Base-by-base conservation (phyloP, 1,140 invertebrate species). In the Panulirus ornatus region DNA sequence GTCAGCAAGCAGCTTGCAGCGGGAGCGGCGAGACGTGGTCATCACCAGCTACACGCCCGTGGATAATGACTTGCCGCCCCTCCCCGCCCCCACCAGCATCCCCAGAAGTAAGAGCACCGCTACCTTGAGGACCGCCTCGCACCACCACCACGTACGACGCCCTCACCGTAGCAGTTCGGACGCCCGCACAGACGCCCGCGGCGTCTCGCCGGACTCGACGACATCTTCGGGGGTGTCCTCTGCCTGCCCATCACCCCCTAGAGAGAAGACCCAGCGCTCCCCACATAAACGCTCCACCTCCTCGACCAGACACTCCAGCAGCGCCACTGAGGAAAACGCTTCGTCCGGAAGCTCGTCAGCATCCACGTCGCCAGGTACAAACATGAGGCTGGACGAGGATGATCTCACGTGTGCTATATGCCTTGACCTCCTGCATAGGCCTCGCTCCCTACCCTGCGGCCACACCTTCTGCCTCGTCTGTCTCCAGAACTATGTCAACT, bases 321-420 rank as follows among this genome's bases (percentile, higher is more conserved):
- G 58, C n/a, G n/a, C 83, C 42, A 47, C 44, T 0, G 36, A n/a
- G 16, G 40, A 40, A 6, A 22, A 19, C 63, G 3, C 66, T 0
- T 36, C 83, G 1, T 51, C 66, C 0, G 27, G 9, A 5, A 16
- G 42, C 42, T 51, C 83, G 63, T 71, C 83, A 9, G 8, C 83
- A 9, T 54, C 83, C 3, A 16, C 38, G 1, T 73, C 70, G 38
- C 66, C 42, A 19, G 38, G 30, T 2, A n/a, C 42, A 0, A 16
- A 40, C 38, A 36, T 51, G 42, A 8, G 36, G 63, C 14, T 75
- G 27, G 73, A 84, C 30, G 95, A 96, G 92, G 95, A 96, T 66
- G 93, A 97, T 11, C 94, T 97, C 2, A 95, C 95, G 93, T 97
- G 96, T 93, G 94, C 96, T 1, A 94, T 97, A 70, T 97, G 96